These are phyloP conservation scores for Eumerus sabulonum DNA, from an alignment of 2,888 invertebrate species.

Conservation along the genomic window DNA sequence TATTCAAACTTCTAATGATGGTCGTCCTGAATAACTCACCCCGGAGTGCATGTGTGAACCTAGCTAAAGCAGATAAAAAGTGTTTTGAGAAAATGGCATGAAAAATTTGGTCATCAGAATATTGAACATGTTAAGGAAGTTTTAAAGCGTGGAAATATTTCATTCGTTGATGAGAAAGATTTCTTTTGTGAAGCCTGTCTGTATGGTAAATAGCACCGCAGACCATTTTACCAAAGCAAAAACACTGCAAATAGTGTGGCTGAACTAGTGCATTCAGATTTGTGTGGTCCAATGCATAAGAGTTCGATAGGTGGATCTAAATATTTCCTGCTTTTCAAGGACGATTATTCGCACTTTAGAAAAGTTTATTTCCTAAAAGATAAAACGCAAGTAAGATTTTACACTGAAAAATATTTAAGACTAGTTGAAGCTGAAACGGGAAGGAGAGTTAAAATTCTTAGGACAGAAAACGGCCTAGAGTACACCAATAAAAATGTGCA, in stretches of 20 bases:
- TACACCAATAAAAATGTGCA: neutral
- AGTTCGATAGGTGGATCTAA: constrained; percentile 54
- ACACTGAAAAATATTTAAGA: constrained; percentile 39
- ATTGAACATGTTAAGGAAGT: constrained; percentile 61
- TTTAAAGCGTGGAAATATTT: constrained; percentile 48
- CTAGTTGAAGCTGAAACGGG: constrained; percentile 38
- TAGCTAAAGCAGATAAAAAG: neutral
- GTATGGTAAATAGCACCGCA: constrained; percentile 64
- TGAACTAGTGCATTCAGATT: constrained; percentile 43
- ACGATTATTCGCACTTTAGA: constrained; percentile 65
- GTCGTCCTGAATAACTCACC: neutral
- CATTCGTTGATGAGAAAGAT: constrained; percentile 20
- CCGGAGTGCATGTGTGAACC: neutral
- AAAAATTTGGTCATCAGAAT: constrained; percentile 64
- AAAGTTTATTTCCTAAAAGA: constrained; percentile 61
- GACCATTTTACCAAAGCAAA: constrained; percentile 39
- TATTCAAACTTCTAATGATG: constrained; percentile 61
- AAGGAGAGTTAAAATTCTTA: constrained; percentile 49
- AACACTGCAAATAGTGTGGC: neutral
- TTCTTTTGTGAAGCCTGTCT: constrained; percentile 68
- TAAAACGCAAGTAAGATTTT: constrained; percentile 57
- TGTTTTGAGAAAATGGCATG: constrained; percentile 38
- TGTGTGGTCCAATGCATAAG: constrained; percentile 67
- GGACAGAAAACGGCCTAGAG: neutral
- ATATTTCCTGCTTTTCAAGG: constrained; percentile 41